phyloP scores from a whole-genome alignment of 2,797 vertebrate species.

The Nannoperca obscura region DNA sequence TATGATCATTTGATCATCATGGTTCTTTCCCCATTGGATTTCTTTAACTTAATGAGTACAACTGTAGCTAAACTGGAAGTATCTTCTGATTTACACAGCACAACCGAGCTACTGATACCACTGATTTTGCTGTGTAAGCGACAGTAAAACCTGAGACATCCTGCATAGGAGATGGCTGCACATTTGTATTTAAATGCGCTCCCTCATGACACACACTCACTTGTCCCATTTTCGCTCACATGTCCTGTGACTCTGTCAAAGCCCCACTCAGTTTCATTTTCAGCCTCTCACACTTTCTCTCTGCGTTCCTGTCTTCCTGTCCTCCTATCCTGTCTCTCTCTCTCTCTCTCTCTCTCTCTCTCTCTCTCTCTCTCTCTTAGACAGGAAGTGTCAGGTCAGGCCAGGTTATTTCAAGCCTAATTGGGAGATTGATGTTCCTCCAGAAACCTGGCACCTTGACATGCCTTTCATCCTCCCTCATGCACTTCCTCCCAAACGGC shows the following conservation, averaged over 20 bases:
- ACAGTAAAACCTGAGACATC: slow-evolving; percentile 15
- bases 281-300: slow-evolving; percentile 53
- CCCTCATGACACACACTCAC: slow-evolving; percentile 4
- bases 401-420: slow-evolving; percentile 83
- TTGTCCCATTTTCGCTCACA: slow-evolving; percentile 35
- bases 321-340: slow-evolving; percentile 9
- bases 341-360: no score
- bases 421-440: slow-evolving; percentile 84
- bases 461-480: slow-evolving; percentile 77
- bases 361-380: slow-evolving; percentile 45
- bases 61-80: background rate
- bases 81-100: background rate
- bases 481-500: slow-evolving; percentile 78
- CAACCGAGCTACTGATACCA: background rate
- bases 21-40: background rate
- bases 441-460: slow-evolving; percentile 85
- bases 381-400: slow-evolving; percentile 80
- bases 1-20: background rate
- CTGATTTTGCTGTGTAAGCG: background rate
- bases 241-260: slow-evolving; percentile 16
- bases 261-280: slow-evolving; percentile 54
- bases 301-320: slow-evolving; percentile 39
- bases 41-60: background rate
- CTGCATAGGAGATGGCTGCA: background rate
- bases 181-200: slow-evolving; percentile 15